phyloP scores from a whole-genome alignment of 2,113 vertebrate species.

The Neolamprologus brichardi region DNA sequence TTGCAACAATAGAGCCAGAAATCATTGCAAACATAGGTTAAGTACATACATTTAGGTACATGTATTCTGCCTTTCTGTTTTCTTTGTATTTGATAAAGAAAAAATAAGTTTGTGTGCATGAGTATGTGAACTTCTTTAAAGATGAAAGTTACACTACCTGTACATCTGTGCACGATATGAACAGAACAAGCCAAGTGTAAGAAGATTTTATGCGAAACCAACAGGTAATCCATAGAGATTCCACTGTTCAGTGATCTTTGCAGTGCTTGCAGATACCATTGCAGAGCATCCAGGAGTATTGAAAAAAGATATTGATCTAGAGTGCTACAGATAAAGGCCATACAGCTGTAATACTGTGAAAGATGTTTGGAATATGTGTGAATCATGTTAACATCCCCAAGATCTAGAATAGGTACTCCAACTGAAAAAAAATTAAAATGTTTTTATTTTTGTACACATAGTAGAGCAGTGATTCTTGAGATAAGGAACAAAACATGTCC shows the following conservation, averaged over 20 bases:
- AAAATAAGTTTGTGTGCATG: neutral
- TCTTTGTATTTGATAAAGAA: neutral
- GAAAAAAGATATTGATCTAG: neutral
- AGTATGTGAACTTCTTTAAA: neutral
- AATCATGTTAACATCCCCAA: neutral
- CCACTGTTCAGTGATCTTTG: neutral
- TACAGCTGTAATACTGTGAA: neutral
- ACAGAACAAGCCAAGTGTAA: neutral
- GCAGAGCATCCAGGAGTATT: neutral
- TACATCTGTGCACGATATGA: neutral
- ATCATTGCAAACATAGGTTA: neutral
- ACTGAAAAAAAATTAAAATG: neutral
- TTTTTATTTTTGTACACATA: neutral
- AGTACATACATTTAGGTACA: neutral
- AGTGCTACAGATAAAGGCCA: neutral
- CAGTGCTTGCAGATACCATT: neutral
- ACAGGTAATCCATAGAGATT: neutral
- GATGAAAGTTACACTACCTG: neutral
- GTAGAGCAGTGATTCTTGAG: neutral
- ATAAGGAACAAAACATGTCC: neutral
- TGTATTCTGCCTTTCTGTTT: neutral
- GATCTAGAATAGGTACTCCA: neutral
- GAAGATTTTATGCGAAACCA: constrained; percentile 5
- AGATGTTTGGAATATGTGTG: neutral
- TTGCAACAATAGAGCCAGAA: neutral